phyloP scores from a whole-genome alignment of 1,140 invertebrate genomes.

The Tribolium madens region DNA sequence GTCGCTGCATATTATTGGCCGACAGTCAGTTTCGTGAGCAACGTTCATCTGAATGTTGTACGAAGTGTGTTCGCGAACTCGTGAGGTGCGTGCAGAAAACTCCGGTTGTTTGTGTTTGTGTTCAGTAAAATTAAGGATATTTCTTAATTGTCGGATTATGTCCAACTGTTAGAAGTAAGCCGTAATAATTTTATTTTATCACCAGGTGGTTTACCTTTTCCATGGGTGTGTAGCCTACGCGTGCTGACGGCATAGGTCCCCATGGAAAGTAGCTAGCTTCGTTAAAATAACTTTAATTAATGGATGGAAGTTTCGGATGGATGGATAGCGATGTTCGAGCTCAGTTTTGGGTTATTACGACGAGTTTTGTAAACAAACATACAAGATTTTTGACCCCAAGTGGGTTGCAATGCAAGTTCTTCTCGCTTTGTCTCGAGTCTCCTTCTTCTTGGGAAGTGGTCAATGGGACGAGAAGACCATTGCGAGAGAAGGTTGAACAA shows the following conservation, averaged over 20 bases:
- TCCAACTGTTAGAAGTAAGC: background rate
- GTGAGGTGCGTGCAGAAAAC: slow-evolving; percentile 31
- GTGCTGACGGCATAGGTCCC: slow-evolving; percentile 13
- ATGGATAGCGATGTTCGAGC: background rate
- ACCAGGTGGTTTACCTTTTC: slow-evolving; percentile 30
- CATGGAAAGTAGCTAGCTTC: slow-evolving; percentile 13
- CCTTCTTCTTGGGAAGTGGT: background rate
- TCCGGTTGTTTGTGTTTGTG: slow-evolving; percentile 28
- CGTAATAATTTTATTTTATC: background rate
- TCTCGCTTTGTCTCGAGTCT: slow-evolving; percentile 13
- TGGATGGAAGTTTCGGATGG: background rate
- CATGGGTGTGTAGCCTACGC: slow-evolving; percentile 33
- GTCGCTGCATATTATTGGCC: slow-evolving; percentile 31
- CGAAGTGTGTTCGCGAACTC: slow-evolving; percentile 32
- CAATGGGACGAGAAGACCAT: background rate
- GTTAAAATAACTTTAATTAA: slow-evolving; percentile 8
- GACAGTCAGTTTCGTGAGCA: slow-evolving; percentile 26
- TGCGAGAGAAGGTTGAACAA: background rate
- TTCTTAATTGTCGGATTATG: slow-evolving; percentile 13
- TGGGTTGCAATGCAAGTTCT: slow-evolving; percentile 8
- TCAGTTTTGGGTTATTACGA: slow-evolving; percentile 4
- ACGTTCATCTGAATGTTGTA: slow-evolving; percentile 7
- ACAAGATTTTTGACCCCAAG: slow-evolving; percentile 28
- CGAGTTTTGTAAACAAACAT: slow-evolving; percentile 4
- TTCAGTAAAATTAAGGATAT: slow-evolving; percentile 9